Percentiles rank a stretch among this genome's conserved stretches.
phyloP scores from a whole-genome alignment of 2,113 vertebrate species.

The Aldabrachelys gigantea region DNA sequence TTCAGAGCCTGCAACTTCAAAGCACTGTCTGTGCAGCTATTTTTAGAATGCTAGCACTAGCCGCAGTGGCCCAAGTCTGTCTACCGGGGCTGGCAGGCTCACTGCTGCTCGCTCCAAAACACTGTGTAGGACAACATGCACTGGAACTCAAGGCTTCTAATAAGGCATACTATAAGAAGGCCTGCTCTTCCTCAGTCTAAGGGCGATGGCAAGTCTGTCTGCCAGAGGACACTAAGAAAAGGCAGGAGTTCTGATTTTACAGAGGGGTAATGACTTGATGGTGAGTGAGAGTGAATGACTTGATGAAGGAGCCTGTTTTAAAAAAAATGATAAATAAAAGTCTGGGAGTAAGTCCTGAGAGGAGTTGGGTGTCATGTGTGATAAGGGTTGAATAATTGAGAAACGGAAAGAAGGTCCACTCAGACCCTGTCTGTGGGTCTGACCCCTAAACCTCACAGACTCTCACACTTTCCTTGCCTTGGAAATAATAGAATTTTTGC shows the following conservation, averaged over 20 bases:
- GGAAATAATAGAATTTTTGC: neutral
- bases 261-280: neutral
- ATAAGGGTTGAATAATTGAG: neutral
- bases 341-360: neutral
- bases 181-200: neutral
- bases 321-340: neutral
- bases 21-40: neutral
- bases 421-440: neutral
- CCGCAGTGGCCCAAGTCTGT: neutral
- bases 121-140: neutral
- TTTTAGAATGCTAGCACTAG: neutral
- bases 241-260: neutral
- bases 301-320: neutral
- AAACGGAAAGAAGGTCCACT: neutral
- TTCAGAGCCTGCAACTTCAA: neutral
- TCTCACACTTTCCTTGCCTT: neutral
- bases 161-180: neutral
- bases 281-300: neutral
- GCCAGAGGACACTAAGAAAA: neutral
- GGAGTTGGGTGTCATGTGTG: neutral
- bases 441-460: neutral
- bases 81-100: accelerated
- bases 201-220: neutral
- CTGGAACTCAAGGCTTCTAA: neutral
- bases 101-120: neutral